Evolutionary conservation across 2,888 invertebrate genomes (phyloP).

Genomic region (Sesia apiformis): DNA sequence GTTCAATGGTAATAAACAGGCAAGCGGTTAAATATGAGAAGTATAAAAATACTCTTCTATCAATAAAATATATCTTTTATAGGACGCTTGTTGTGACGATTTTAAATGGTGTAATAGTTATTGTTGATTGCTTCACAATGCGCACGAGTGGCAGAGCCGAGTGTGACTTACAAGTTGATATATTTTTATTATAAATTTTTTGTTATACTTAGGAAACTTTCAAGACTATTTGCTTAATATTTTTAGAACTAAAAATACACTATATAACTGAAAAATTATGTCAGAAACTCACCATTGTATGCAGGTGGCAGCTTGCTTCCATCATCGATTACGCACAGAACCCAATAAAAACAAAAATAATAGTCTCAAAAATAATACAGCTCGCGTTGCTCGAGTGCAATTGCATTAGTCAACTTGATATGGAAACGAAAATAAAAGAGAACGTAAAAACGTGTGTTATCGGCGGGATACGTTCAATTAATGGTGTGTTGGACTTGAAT

Average conservation of each 20-base stretch:
- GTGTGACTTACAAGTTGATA: background rate
- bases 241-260: background rate
- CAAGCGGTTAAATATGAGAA: too few relatives aligned
- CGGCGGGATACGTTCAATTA: slow-evolving; percentile 57
- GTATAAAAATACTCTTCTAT: too few relatives aligned
- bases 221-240: background rate
- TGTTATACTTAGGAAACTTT: background rate
- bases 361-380: slow-evolving; percentile 48
- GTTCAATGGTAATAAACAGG: too few relatives aligned
- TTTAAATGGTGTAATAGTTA: slow-evolving; percentile 60
- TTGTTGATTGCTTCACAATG: slow-evolving; percentile 62
- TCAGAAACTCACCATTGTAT: slow-evolving; percentile 46
- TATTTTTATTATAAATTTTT: background rate
- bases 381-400: slow-evolving; percentile 62
- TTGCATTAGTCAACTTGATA: slow-evolving; percentile 64
- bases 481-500: slow-evolving; percentile 58
- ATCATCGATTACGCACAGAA: slow-evolving; percentile 57
- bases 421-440: slow-evolving; percentile 61
- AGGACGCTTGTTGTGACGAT: slow-evolving; percentile 27
- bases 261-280: background rate
- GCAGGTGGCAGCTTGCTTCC: slow-evolving; percentile 23
- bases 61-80: background rate
- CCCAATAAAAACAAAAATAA: slow-evolving; percentile 51
- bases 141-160: slow-evolving; percentile 31
- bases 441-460: slow-evolving; percentile 57